These are phyloP conservation scores for Lasioglossum morio DNA, from an alignment of 2,888 invertebrate genomes.

Conservation along the genomic window DNA sequence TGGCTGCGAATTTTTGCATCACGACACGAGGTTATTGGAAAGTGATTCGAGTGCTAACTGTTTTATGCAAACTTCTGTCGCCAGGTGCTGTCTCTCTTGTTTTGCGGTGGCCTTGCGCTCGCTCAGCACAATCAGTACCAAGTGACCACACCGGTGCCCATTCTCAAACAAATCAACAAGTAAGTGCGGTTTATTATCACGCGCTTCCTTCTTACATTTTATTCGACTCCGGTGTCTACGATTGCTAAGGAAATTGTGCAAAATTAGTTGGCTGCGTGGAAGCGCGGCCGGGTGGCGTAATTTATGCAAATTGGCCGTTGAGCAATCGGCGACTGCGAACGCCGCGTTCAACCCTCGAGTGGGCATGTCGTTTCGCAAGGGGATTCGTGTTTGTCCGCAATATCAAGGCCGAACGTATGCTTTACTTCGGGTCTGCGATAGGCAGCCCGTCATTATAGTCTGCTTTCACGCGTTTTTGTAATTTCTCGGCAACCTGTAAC, in stretches of 20 bases:
- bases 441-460: neutral
- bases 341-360: conserved; percentile 7
- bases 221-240: neutral
- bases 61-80: conserved; percentile 65
- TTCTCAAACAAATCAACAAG: conserved; percentile 94
- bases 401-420: conserved; percentile 36
- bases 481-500: neutral
- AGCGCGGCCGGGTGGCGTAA: neutral
- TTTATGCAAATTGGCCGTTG: conserved; percentile 6
- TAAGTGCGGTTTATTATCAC: conserved; percentile 63
- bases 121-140: conserved; percentile 80
- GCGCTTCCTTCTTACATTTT: neutral
- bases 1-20: conserved; percentile 9
- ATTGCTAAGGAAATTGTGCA: neutral
- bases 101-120: conserved; percentile 72
- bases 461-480: neutral
- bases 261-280: neutral
- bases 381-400: conserved; percentile 14
- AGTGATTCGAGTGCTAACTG: conserved; percentile 51
- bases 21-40: conserved; percentile 61
- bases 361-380: conserved; percentile 30
- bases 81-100: conserved; percentile 74
- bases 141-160: conserved; percentile 89
- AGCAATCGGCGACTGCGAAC: conserved; percentile 9
- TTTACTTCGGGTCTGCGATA: conserved; percentile 22